Percentiles rank a stretch among this genome's conserved stretches.
Evolutionary conservation across 2,113 vertebrate genomes (phyloP).

Genomic region (Speoplatyrhinus poulsoni): DNA sequence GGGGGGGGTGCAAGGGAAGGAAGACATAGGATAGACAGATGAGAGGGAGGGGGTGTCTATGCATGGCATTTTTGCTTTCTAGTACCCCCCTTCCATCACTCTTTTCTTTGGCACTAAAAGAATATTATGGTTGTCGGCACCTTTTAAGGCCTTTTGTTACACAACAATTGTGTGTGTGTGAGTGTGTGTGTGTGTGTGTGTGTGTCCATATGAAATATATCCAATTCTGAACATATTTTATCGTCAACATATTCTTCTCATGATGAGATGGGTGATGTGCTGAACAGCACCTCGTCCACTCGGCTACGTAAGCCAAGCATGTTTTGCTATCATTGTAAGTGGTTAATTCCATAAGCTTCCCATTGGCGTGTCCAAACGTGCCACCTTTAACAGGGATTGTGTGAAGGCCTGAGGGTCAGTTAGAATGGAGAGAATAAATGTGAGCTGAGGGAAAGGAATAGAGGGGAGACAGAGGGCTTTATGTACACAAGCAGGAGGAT

Average conservation of each 20-base stretch:
- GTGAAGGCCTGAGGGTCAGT: slow-evolving; percentile 50
- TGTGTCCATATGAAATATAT: too few species aligned
- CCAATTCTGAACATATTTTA: too few species aligned
- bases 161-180: too few species aligned
- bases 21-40: slow-evolving; percentile 55
- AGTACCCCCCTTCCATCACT: slow-evolving; percentile 37
- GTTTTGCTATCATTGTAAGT: slow-evolving; percentile 19
- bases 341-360: slow-evolving; percentile 43
- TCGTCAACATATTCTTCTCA: too few species aligned
- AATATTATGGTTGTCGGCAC: slow-evolving; percentile 57
- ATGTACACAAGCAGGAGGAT: slow-evolving; percentile 39
- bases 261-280: neutral
- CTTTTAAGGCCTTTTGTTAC: neutral
- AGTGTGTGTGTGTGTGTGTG: too few species aligned
- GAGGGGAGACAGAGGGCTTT: slow-evolving; percentile 34
- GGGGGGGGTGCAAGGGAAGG: slow-evolving; percentile 49
- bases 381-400: slow-evolving; percentile 38
- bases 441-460: slow-evolving; percentile 15
- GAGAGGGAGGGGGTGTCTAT: slow-evolving; percentile 28
- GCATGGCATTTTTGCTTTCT: slow-evolving; percentile 63
- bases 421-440: slow-evolving; percentile 23
- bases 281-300: slow-evolving; percentile 4
- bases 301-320: neutral
- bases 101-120: slow-evolving; percentile 44
- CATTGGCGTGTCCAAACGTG: slow-evolving; percentile 48